phyloP scores from a whole-genome alignment of 2,113 vertebrate species.

The Odontophorus gujanensis region DNA sequence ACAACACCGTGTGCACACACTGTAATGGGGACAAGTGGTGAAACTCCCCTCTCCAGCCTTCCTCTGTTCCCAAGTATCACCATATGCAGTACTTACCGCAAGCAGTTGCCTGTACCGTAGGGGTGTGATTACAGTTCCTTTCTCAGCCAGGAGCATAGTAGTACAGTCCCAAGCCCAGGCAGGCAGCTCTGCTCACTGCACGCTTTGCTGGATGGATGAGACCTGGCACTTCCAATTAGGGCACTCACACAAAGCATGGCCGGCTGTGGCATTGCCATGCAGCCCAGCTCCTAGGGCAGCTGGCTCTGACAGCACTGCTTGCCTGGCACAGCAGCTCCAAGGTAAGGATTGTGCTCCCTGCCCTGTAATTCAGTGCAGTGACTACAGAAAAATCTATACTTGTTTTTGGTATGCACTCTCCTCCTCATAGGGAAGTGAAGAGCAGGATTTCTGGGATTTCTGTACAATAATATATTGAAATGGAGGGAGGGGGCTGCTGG shows the following conservation, averaged over 20 bases:
- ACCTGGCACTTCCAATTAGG: conserved; percentile 28
- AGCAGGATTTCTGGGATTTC: neutral
- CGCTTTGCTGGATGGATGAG: neutral
- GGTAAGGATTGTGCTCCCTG: neutral
- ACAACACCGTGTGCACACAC: neutral
- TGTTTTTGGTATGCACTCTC: neutral
- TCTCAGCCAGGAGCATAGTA: neutral
- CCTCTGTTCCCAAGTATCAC: neutral
- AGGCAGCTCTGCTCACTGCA: neutral
- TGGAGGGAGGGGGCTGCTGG: neutral
- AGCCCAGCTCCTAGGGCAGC: neutral
- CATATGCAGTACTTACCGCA: neutral
- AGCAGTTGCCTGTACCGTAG: neutral
- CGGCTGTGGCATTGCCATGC: neutral
- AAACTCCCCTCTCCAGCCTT: neutral
- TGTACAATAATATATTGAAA: neutral
- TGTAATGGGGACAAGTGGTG: neutral
- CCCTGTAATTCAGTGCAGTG: rapidly evolving
- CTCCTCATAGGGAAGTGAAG: neutral
- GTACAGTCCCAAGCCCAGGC: neutral
- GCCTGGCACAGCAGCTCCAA: rapidly evolving
- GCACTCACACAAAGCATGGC: neutral
- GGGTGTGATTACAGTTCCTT: neutral
- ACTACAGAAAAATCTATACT: rapidly evolving
- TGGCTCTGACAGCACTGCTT: neutral